phyloP scores from a whole-genome alignment of 1,140 invertebrate genomes.

The Prorops nasuta region DNA sequence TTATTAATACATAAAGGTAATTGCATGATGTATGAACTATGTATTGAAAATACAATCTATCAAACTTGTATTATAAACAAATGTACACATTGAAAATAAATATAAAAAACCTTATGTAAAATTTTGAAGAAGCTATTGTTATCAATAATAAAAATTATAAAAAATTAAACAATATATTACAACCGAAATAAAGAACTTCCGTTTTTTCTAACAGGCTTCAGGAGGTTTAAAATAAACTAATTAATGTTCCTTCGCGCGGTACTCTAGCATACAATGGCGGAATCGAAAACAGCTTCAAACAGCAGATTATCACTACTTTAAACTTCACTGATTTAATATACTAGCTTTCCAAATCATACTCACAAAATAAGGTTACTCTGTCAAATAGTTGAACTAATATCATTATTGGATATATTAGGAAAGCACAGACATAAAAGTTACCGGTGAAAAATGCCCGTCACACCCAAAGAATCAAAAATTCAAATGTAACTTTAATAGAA shows the following conservation, averaged over 20 bases:
- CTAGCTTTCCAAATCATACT: slow-evolving; percentile 7
- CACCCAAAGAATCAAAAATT: slow-evolving; percentile 29
- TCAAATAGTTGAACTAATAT: slow-evolving; percentile 9
- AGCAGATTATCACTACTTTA: slow-evolving; percentile 12
- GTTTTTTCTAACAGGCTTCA: slow-evolving; percentile 1
- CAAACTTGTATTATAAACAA: not conserved
- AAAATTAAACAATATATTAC: too few relatives aligned
- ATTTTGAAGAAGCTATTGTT: too few relatives aligned
- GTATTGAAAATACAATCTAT: not conserved
- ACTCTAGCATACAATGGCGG: slow-evolving; percentile 34
- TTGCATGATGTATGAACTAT: not conserved
- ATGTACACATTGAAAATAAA: slow-evolving; percentile 11
- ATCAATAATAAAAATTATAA: too few relatives aligned
- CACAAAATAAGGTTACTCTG: slow-evolving; percentile 17
- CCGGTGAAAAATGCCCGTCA: slow-evolving; percentile 31
- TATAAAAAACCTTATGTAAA: too few relatives aligned
- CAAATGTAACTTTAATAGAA: slow-evolving; percentile 16
- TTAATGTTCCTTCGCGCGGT: slow-evolving; percentile 1
- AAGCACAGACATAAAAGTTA: slow-evolving; percentile 12
- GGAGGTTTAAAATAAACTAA: not conserved
- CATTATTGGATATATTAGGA: slow-evolving; percentile 14
- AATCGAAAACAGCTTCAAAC: slow-evolving; percentile 32
- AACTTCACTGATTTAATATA: slow-evolving; percentile 3
- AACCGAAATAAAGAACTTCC: slow-evolving; percentile 13
- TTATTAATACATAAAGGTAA: not conserved